Base-by-base conservation (phyloP, 1,140 invertebrate genomes). In the Drosophila miranda region DNA sequence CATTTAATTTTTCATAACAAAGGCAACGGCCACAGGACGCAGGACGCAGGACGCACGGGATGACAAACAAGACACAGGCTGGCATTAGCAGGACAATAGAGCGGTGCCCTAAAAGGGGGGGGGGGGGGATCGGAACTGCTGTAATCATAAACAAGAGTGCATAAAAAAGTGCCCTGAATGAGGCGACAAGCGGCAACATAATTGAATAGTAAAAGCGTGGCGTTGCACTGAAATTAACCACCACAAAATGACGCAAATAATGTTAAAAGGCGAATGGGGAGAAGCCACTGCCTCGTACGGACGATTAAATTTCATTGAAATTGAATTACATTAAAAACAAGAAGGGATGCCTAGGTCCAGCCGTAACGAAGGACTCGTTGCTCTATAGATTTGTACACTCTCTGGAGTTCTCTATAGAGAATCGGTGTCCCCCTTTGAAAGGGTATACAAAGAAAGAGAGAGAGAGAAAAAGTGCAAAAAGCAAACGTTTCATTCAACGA, bases 231-330 rank as follows among this genome's bases (percentile, higher is more conserved):
- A 82, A 86, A 87, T 87, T 87, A 87, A 87, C 82, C 83, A 87
- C 83, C 82, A 87, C 82, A 87, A 69, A 87, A 87, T 87, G 82
- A 87, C 82, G 83, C 78, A 87, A 87, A 87, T 86, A 87, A 87
- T 82, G 82, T 72, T 78, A 77, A 78, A 56, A 51, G 55, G 11
- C n/a, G 42, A 26, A 26, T 0, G 19, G 63, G 16, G 16, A 16
- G 16, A 16, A 16, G 16, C 16, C 16, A 1, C 30, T 7, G 72
- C 64, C 75, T 68, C 87, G 75, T 81, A 78, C 82, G 78, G 82
- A 67, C 82, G 82, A 87, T 87, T 87, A 87, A 87, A 87, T 87
- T 87, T 87, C 82, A 87, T 87, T 87, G 82, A 87, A 87, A 87
- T 87, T 82, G 82, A 87, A 87, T 87, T 88, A 87, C 82, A 87